Evolutionary conservation across 2,888 invertebrate species (phyloP).

Genomic region (Ectemnius continuus): DNA sequence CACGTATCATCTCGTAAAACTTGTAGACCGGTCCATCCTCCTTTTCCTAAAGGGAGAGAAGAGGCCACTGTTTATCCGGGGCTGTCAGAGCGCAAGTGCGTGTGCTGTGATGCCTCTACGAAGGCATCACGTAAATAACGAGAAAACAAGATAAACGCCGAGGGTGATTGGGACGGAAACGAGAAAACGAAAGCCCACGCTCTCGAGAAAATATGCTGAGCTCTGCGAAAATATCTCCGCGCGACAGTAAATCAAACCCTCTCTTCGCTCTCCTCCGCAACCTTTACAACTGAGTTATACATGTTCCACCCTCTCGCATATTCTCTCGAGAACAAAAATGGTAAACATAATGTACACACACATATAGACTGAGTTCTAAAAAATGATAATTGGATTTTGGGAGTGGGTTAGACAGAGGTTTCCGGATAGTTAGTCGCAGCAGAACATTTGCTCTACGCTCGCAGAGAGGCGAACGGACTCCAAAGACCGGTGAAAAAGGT

Average conservation of each 20-base stretch:
- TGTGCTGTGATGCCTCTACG: slow-evolving; percentile 22
- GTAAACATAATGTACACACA: no score
- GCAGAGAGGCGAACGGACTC: not conserved
- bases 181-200: not conserved
- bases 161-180: slow-evolving; percentile 6
- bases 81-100: slow-evolving; percentile 19
- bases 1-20: slow-evolving; percentile 90
- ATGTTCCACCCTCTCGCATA: no score
- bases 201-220: no score
- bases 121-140: slow-evolving; percentile 31
- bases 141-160: slow-evolving; percentile 29
- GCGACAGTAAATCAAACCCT: no score
- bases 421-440: slow-evolving; percentile 1
- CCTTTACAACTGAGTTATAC: no score
- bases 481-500: not conserved
- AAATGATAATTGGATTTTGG: not conserved
- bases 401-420: not conserved
- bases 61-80: slow-evolving; percentile 48
- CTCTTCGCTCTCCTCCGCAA: no score
- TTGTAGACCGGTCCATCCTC: slow-evolving; percentile 88
- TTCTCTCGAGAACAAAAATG: no score
- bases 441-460: not conserved
- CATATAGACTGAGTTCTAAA: no score
- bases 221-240: no score
- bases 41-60: slow-evolving; percentile 81